phyloP scores from a whole-genome alignment of 2,113 vertebrate species.

The Tetrax tetrax region DNA sequence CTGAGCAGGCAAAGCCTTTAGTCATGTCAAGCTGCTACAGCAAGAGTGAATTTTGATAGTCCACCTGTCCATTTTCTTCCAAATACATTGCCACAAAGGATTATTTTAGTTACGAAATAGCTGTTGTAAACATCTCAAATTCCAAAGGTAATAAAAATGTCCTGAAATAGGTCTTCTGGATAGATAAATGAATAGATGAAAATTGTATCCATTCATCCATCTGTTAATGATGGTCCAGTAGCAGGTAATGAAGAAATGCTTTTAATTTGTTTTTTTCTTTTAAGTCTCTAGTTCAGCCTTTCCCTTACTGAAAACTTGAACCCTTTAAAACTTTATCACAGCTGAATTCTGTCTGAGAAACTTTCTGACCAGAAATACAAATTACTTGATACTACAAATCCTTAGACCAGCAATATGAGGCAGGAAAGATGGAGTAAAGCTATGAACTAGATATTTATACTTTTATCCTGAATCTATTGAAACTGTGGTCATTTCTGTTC shows the following conservation, averaged over 20 bases:
- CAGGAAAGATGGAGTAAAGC: neutral
- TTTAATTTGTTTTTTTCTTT: neutral
- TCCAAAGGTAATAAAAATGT: neutral
- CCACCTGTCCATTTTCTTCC: no score
- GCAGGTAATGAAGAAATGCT: neutral
- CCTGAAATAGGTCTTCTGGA: neutral
- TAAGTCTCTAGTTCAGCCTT: neutral
- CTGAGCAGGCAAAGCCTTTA: no score
- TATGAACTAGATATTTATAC: neutral
- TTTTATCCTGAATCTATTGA: neutral
- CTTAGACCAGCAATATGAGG: neutral
- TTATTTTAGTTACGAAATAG: neutral
- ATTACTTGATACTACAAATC: neutral
- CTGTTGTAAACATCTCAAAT: neutral
- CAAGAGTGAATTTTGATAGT: no score
- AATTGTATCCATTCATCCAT: neutral
- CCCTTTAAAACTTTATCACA: neutral
- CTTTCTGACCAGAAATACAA: neutral
- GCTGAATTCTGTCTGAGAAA: neutral
- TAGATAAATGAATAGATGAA: neutral
- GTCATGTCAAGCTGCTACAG: no score
- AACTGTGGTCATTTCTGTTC: neutral
- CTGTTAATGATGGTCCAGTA: neutral
- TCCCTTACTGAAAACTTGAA: neutral
- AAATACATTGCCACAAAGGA: neutral